Evolutionary conservation across 2,888 invertebrate species (phyloP).

Genomic region (Drepana falcataria): DNA sequence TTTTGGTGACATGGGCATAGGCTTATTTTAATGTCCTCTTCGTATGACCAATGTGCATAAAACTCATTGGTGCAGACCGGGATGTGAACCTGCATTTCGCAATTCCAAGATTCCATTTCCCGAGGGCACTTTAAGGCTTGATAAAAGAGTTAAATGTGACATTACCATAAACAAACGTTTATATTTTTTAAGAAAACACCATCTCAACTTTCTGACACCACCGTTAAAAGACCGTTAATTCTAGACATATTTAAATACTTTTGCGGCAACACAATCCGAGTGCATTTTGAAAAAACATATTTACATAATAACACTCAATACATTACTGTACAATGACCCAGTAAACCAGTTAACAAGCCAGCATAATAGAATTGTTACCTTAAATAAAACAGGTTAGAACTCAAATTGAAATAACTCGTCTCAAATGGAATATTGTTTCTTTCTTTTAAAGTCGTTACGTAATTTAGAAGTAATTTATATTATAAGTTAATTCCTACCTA

Average conservation of each 20-base stretch:
- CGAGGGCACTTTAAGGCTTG: neutral
- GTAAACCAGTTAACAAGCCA: slow-evolving; percentile 1
- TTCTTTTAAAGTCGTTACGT: too few species aligned
- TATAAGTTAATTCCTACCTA: too few species aligned
- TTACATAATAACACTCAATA: neutral
- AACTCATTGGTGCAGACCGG: too few species aligned
- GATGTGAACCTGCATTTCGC: too few species aligned
- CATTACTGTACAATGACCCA: slow-evolving; percentile 4
- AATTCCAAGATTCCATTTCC: neutral
- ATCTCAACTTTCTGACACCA: neutral
- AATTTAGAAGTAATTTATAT: too few species aligned
- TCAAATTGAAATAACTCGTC: too few species aligned
- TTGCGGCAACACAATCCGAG: slow-evolving; percentile 6
- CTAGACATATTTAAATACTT: neutral
- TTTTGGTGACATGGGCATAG: too few species aligned
- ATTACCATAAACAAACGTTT: neutral
- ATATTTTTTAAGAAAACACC: slow-evolving; percentile 1
- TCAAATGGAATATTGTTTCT: too few species aligned
- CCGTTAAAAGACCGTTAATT: neutral
- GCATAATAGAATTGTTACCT: neutral
- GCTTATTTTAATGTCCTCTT: too few species aligned
- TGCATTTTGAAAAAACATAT: neutral
- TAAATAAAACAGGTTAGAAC: neutral
- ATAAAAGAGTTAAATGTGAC: neutral
- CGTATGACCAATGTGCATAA: too few species aligned